These are phyloP conservation scores for Neotoma lepida DNA, from an alignment of 2,113 vertebrate species.

Conservation along the genomic window DNA sequence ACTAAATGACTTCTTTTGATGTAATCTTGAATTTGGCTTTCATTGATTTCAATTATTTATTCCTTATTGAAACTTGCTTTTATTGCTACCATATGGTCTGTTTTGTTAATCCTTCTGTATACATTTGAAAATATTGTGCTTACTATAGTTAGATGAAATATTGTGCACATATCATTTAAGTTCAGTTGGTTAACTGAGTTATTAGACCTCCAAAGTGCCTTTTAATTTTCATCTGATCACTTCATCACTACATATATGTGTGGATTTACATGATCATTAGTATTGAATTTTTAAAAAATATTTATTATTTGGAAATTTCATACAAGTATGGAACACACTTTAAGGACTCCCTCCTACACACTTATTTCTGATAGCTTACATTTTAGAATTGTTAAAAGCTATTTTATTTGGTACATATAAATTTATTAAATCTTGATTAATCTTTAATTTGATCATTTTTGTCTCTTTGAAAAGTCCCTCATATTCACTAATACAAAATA, in stretches of 20 bases:
- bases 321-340: not conserved
- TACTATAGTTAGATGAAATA: not conserved
- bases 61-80: not conserved
- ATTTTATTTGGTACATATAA: not conserved
- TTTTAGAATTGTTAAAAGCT: constrained; percentile 30
- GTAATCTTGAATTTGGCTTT: not conserved
- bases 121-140: constrained; percentile 3
- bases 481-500: constrained; percentile 12
- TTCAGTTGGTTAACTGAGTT: not conserved
- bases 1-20: not conserved
- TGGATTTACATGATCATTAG: not conserved
- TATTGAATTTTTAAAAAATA: not conserved
- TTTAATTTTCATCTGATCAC: not conserved
- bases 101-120: not conserved
- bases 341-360: not conserved
- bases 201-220: not conserved
- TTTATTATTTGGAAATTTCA: not conserved
- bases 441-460: not conserved
- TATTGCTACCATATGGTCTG: not conserved
- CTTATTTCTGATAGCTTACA: constrained; percentile 3
- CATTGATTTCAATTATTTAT: not conserved
- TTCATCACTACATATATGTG: not conserved
- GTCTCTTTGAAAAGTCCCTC: not conserved
- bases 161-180: not conserved
- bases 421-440: not conserved